Base-by-base conservation (phyloP, 37 sponge, comb jelly and placozoan genomes). In the Haliclona indistincta region DNA sequence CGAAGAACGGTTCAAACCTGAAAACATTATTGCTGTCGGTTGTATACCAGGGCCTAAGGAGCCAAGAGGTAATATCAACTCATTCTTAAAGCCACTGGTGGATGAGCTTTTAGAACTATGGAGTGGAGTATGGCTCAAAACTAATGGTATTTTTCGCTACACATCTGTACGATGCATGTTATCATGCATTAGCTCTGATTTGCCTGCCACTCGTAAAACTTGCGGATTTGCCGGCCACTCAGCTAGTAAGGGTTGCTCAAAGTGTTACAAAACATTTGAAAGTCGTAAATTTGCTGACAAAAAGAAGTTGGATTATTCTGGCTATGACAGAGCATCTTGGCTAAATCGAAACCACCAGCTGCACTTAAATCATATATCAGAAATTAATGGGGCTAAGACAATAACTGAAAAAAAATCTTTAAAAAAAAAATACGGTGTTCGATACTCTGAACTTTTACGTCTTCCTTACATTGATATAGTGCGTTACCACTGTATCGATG, bases 11-110 rank as follows among this genome's bases (percentile, higher is more conserved):
- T 86, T 40, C 38, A 86, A 74, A 38, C 20, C 29, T 22, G 58
- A 86, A 35, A 79, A 86, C 51, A 43, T 79, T 11, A 33, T 67
- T 35, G 52, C 79, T 36, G 17, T 86, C n/a, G 80, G 75, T 19
- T 68, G 79, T 13, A 67, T 86, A 4, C 86, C 86, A 43, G 86
- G 80, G 10, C 86, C 86, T 42, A 23, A n/a, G 68, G 86, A 86
- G 49, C 75, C 80, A 37, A 37, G 40, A 35, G 47, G 60, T 17
- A 43, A 53, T 19, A 74, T 86, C 17, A 86, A 86, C 54, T 41
- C 80, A 67, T 86, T 47, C 51, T 28, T 86, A n/a, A 33, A 43
- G 13, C 75, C 86, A 45, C 36, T 86, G 23, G 80, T 86, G 13
- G 34, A 79, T 58, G 80, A 86, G 29, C 68, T 79, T 34, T 41